Evolutionary conservation across 1,140 invertebrate species (phyloP).

Genomic region (Aporrectodea caliginosa): DNA sequence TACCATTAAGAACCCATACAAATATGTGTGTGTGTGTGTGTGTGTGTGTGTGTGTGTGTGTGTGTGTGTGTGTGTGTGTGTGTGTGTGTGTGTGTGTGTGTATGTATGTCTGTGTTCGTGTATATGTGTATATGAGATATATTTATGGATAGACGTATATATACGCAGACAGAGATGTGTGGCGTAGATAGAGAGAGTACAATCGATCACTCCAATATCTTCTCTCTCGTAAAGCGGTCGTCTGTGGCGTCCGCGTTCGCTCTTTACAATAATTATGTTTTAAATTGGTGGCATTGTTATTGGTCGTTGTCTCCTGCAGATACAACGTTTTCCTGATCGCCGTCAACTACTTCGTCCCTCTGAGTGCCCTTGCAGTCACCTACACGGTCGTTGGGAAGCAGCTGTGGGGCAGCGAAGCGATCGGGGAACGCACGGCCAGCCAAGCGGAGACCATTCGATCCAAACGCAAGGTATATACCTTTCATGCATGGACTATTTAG

Average conservation of each 20-base stretch:
- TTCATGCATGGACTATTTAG: not conserved
- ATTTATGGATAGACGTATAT: too few species aligned
- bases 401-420: constrained; percentile 83
- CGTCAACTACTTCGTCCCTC: constrained; percentile 85
- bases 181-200: too few species aligned
- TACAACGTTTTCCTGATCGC: constrained; percentile 83
- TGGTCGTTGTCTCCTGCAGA: constrained; percentile 56
- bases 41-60: not conserved
- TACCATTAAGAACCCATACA: too few species aligned
- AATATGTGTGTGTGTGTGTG: not conserved
- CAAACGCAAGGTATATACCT: constrained; percentile 71
- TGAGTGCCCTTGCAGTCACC: constrained; percentile 79
- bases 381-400: constrained; percentile 83
- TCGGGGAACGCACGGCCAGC: constrained; percentile 75
- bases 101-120: not conserved
- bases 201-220: too few species aligned
- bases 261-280: too few species aligned
- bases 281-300: too few species aligned
- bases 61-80: not conserved
- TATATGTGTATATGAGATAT: not conserved
- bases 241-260: too few species aligned
- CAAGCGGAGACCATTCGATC: constrained; percentile 74
- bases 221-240: too few species aligned
- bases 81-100: not conserved
- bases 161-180: too few species aligned